Conservation (phyloP, 2,888 invertebrate genomes). For the Acanthosoma haemorrhoidale region DNA sequence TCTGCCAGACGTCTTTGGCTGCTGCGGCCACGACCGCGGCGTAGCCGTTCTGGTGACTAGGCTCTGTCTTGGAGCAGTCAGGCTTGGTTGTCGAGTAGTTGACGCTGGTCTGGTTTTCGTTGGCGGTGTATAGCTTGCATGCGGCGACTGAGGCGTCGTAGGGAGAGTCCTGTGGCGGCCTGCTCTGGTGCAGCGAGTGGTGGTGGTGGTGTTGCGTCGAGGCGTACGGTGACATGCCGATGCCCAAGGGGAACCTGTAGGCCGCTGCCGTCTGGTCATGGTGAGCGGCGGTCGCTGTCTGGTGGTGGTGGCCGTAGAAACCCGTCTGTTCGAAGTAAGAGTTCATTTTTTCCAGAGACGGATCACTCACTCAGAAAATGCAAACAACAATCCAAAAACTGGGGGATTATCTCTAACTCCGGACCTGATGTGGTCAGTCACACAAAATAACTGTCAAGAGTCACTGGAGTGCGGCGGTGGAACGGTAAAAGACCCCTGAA, state of each 20-base stretch:
- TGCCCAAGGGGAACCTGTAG: slow-evolving; percentile 78
- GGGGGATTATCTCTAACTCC: too few species aligned
- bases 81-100: slow-evolving; percentile 43
- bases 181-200: slow-evolving; percentile 66
- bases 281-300: slow-evolving; percentile 59
- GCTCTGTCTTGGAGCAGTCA: slow-evolving; percentile 43
- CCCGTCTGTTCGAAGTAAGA: slow-evolving; percentile 94
- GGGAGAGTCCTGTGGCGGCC: slow-evolving; percentile 83
- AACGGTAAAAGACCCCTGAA: slow-evolving; percentile 37
- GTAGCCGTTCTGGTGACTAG: slow-evolving; percentile 55
- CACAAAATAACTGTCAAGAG: slow-evolving; percentile 28
- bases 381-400: background rate
- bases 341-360: slow-evolving; percentile 60
- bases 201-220: slow-evolving; percentile 64
- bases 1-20: slow-evolving; percentile 62
- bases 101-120: slow-evolving; percentile 46
- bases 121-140: slow-evolving; percentile 66
- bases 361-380: background rate
- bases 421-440: background rate
- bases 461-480: slow-evolving; percentile 32
- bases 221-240: slow-evolving; percentile 80
- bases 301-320: slow-evolving; percentile 88
- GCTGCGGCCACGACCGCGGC: slow-evolving; percentile 62
- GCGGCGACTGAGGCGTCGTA: slow-evolving; percentile 86
- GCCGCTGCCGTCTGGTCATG: slow-evolving; percentile 62